phyloP scores from a whole-genome alignment of 2,797 vertebrate species.

The Alcedo atthis region DNA sequence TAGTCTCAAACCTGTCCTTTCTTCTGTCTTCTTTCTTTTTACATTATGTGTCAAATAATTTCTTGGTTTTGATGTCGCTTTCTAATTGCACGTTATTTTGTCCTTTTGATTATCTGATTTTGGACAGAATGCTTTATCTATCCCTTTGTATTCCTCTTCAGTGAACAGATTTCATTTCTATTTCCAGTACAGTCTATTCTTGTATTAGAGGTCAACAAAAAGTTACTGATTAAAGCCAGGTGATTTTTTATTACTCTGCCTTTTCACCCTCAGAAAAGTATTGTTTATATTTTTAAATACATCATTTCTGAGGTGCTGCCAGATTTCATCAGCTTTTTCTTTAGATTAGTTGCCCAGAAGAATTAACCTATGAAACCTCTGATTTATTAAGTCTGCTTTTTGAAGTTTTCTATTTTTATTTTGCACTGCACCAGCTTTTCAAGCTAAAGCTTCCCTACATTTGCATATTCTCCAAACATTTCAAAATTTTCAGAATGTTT shows the following conservation, averaged over 20 bases:
- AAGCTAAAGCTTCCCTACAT: neutral
- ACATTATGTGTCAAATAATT: neutral
- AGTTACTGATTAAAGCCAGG: neutral
- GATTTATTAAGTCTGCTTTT: constrained; percentile 40
- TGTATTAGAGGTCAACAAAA: neutral
- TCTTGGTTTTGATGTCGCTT: neutral
- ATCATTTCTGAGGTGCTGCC: neutral
- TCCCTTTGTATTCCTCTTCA: neutral
- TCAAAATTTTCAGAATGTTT: neutral
- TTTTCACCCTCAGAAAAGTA: neutral
- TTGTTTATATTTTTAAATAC: constrained; percentile 9
- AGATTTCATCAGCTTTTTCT: neutral
- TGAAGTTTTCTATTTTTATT: constrained; percentile 17
- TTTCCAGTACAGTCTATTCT: neutral
- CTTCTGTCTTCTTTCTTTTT: neutral
- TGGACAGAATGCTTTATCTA: neutral
- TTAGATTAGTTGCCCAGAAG: neutral
- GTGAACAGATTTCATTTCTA: neutral
- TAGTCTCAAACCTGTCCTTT: neutral
- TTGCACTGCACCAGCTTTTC: neutral
- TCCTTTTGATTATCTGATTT: neutral
- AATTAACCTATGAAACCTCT: neutral
- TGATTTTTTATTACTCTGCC: neutral
- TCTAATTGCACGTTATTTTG: neutral
- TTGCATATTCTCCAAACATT: constrained; percentile 35